phyloP scores from a whole-genome alignment of 2,797 vertebrate species.

The Clarias pachynema region DNA sequence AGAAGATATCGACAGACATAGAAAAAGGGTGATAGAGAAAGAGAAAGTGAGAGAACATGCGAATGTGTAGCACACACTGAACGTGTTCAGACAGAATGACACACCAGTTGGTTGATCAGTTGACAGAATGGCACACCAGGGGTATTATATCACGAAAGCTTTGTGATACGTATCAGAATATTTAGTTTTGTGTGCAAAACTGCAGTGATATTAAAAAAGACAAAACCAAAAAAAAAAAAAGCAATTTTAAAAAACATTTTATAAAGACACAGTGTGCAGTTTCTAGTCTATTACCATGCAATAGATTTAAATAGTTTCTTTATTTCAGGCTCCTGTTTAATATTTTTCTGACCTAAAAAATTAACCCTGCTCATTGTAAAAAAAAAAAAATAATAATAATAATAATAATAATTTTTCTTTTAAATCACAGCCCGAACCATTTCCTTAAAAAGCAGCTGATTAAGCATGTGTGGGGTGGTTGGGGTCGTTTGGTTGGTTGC shows the following conservation, averaged over 20 bases:
- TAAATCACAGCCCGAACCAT: background rate
- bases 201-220: background rate
- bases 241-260: background rate
- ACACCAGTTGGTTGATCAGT: conserved; percentile 46
- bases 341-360: background rate
- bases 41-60: conserved; percentile 28
- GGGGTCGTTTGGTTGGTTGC: background rate
- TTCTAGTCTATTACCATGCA: background rate
- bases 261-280: background rate
- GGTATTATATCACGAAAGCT: conserved; percentile 8
- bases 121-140: conserved; percentile 20
- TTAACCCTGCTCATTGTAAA: background rate
- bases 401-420: no score
- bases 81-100: conserved; percentile 48
- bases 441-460: background rate
- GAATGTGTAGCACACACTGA: conserved; percentile 27
- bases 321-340: background rate
- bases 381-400: background rate
- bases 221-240: background rate
- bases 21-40: conserved; percentile 22
- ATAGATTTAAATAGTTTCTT: background rate
- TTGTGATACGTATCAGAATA: background rate
- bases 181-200: background rate
- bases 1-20: conserved; percentile 36
- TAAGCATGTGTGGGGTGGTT: background rate